Conservation (phyloP, 2,888 invertebrate species). For the Unio pictorum region DNA sequence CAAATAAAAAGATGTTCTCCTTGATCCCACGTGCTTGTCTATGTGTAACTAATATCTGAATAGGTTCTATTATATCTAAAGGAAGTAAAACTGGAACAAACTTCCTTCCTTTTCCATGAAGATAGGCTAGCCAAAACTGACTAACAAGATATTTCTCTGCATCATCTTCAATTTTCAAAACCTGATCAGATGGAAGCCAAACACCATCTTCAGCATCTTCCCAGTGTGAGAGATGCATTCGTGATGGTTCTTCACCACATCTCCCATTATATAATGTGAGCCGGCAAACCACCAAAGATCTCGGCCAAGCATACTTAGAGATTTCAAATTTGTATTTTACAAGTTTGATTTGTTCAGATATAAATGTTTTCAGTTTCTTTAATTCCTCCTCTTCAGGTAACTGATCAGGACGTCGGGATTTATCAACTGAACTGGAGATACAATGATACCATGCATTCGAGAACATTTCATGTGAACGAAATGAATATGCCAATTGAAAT, state of each 20-base stretch:
- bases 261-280: conserved; percentile 28
- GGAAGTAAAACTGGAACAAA: conserved; percentile 11
- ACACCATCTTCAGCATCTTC: conserved; percentile 10
- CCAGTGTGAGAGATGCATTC: conserved; percentile 9
- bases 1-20: conserved; percentile 22
- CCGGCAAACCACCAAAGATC: conserved; percentile 23
- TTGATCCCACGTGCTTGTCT: conserved; percentile 19
- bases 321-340: conserved; percentile 7
- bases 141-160: conserved; percentile 29
- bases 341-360: conserved; percentile 12
- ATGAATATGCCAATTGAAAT: conserved; percentile 11
- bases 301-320: conserved; percentile 15
- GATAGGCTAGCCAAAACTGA: conserved; percentile 22
- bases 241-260: conserved; percentile 25
- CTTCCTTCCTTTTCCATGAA: conserved; percentile 26
- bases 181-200: conserved; percentile 16
- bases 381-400: conserved; percentile 15
- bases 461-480: conserved; percentile 8
- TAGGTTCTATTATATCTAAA: conserved; percentile 14
- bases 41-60: conserved; percentile 15
- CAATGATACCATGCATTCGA: conserved; percentile 10
- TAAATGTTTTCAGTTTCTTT: conserved; percentile 11
- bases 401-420: conserved; percentile 13
- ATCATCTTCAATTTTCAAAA: conserved; percentile 21
- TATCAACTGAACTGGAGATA: conserved; percentile 13